Conservation (phyloP, 2,888 invertebrate genomes). For the Prenolepis imparis region DNA sequence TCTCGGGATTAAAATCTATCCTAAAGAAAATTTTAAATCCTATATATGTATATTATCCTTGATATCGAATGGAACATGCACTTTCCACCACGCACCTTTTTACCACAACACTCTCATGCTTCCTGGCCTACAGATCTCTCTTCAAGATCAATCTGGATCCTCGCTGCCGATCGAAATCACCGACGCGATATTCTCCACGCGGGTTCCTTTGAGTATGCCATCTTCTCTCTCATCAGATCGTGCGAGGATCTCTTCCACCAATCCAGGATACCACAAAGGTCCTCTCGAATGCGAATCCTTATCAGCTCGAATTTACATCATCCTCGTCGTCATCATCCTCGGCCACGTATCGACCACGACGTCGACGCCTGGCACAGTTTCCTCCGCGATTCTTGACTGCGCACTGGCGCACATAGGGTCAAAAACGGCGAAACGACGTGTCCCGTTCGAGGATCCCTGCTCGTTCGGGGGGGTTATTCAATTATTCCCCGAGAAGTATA, state of each 20-base stretch:
- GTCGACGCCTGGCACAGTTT: conserved; percentile 33
- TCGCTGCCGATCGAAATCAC: conserved; percentile 51
- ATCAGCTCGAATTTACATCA: conserved; percentile 17
- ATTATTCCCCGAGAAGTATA: neutral
- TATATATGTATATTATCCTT: neutral
- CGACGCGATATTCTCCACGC: conserved; percentile 26
- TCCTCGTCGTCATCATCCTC: neutral
- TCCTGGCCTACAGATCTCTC: neutral
- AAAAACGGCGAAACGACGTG: neutral
- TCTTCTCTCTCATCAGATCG: conserved; percentile 34
- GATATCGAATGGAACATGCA: neutral
- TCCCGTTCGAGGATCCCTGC: neutral
- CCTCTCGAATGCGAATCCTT: neutral
- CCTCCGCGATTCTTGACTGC: conserved; percentile 5
- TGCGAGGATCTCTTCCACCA: neutral
- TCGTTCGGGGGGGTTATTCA: neutral
- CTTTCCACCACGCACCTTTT: conserved; percentile 43
- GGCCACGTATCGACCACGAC: conserved; percentile 28
- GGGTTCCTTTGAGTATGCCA: conserved; percentile 23
- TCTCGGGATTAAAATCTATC: neutral
- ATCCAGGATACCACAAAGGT: neutral
- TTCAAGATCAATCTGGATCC: conserved; percentile 12
- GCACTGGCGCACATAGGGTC: conserved; percentile 41
- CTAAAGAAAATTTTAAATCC: neutral
- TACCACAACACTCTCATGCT: conserved; percentile 38